These are phyloP conservation scores for Dolichotis patagonum DNA, from an alignment of 2,113 vertebrate genomes.

Conservation along the genomic window DNA sequence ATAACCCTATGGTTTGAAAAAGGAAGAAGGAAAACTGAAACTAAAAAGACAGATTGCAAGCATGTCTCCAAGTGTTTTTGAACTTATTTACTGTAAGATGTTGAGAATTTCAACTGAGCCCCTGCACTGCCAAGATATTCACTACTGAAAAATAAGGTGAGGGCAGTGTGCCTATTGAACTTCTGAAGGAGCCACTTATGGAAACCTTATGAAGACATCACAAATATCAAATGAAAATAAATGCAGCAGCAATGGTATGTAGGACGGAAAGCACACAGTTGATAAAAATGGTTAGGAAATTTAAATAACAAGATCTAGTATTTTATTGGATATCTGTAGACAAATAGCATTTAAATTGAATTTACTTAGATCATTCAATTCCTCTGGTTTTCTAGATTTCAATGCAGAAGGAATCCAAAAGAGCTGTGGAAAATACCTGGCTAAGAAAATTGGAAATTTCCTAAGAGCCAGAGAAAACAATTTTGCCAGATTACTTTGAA, in stretches of 20 bases:
- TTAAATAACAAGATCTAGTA: background rate
- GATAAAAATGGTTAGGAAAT: background rate
- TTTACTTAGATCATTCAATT: background rate
- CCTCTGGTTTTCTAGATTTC: background rate
- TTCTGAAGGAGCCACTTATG: background rate
- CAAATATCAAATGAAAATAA: background rate
- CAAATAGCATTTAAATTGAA: slow-evolving; percentile 13
- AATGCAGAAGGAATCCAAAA: background rate
- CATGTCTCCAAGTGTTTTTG: background rate
- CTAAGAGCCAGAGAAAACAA: slow-evolving; percentile 22
- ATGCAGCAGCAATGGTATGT: background rate
- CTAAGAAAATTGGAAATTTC: slow-evolving; percentile 40
- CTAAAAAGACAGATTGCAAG: background rate
- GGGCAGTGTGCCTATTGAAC: background rate
- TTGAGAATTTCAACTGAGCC: background rate
- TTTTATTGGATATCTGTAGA: background rate
- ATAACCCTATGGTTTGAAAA: background rate
- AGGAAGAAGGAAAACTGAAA: background rate
- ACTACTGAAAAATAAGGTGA: slow-evolving; percentile 24
- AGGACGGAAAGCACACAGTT: background rate
- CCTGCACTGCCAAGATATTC: background rate
- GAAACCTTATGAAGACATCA: background rate
- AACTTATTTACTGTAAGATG: background rate
- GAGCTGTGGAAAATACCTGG: background rate
- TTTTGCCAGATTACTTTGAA: slow-evolving; percentile 52